These are phyloP conservation scores for Heterodera filipjevi DNA, from an alignment of 2,888 invertebrate species.

Conservation along the genomic window DNA sequence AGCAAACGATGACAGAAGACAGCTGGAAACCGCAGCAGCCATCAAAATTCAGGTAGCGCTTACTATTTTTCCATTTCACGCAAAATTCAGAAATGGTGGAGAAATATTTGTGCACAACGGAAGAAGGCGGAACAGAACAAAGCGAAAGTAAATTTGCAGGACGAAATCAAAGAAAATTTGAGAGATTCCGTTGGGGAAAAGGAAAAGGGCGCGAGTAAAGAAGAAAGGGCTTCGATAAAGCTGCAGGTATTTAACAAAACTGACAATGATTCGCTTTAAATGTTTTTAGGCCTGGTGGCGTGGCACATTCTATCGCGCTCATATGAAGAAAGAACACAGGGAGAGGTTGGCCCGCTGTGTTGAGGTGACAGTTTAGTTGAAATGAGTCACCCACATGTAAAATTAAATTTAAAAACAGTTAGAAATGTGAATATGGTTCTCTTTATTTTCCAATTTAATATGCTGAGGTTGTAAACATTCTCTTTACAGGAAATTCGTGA, in stretches of 20 bases:
- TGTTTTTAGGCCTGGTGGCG: constrained; percentile 31
- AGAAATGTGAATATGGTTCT: too few relatives aligned
- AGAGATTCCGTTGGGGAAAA: neutral
- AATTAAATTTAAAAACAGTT: too few relatives aligned
- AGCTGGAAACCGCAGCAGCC: constrained; percentile 9
- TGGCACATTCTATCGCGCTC: constrained; percentile 15
- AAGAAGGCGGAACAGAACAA: neutral
- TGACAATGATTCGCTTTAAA: neutral
- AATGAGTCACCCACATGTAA: too few relatives aligned
- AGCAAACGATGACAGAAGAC: constrained; percentile 4
- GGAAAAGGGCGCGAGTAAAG: neutral
- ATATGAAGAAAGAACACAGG: constrained; percentile 21
- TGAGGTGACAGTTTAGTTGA: neutral
- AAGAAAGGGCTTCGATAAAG: neutral
- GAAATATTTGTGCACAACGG: neutral
- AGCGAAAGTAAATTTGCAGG: neutral
- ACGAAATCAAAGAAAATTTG: neutral
- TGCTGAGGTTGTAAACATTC: too few relatives aligned
- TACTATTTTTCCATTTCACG: neutral
- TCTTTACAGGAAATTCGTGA: constrained; percentile 17
- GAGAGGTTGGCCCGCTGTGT: constrained; percentile 20
- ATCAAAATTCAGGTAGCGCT: constrained; percentile 23
- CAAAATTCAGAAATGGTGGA: neutral
- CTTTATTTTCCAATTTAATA: too few relatives aligned
- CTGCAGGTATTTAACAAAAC: neutral